phyloP scores from a whole-genome alignment of 2,113 vertebrate genomes.

The Morphnarchus princeps region DNA sequence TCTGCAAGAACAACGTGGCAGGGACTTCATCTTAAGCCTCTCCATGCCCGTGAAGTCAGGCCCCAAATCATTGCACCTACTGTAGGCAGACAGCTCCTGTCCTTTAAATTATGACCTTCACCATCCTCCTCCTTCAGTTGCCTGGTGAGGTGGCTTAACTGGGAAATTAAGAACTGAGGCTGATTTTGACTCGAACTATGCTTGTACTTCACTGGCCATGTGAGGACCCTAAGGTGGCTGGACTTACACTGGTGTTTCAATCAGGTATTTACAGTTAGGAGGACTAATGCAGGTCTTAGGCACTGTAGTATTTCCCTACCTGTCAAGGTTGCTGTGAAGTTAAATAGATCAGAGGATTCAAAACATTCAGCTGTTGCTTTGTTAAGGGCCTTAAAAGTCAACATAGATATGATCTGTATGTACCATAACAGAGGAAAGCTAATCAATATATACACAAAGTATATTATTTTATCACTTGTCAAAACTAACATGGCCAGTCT shows the following conservation, averaged over 20 bases:
- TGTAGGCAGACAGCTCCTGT: neutral
- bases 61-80: neutral
- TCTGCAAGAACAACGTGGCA: rapidly evolving
- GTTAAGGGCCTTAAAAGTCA: neutral
- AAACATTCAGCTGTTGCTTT: neutral
- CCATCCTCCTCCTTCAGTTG: neutral
- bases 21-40: neutral
- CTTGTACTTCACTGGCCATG: neutral
- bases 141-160: neutral
- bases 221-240: neutral
- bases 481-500: neutral
- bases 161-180: neutral
- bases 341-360: neutral
- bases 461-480: neutral
- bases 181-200: neutral
- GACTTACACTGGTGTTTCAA: neutral
- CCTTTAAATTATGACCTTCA: neutral
- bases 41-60: neutral
- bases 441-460: neutral
- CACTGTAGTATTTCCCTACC: neutral
- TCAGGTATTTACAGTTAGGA: neutral
- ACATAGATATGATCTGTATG: neutral
- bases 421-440: neutral
- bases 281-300: neutral
- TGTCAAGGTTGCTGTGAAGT: neutral